These are phyloP conservation scores for Cerastis rubricosa DNA, from an alignment of 2,888 invertebrate genomes.

Conservation along the genomic window DNA sequence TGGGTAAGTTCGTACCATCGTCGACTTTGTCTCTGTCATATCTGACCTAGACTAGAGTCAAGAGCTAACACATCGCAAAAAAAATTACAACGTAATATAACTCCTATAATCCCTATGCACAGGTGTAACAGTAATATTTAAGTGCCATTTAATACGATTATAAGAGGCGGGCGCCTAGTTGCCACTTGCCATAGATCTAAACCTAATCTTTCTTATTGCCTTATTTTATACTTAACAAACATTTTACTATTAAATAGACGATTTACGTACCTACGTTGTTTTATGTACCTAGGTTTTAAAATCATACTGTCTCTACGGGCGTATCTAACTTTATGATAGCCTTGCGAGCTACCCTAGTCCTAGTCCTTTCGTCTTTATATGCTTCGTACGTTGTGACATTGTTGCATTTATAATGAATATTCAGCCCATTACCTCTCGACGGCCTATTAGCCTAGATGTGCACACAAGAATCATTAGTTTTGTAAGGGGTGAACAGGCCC, in stretches of 20 bases:
- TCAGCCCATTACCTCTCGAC: slow-evolving; percentile 9
- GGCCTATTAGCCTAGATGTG: slow-evolving; percentile 23
- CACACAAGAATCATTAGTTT: slow-evolving; percentile 2
- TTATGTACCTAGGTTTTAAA: not conserved
- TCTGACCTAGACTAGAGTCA: too few relatives aligned
- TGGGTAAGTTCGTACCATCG: too few relatives aligned
- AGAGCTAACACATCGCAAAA: too few relatives aligned
- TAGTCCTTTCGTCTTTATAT: not conserved
- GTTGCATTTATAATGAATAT: slow-evolving; percentile 24
- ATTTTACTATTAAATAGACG: not conserved
- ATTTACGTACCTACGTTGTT: not conserved
- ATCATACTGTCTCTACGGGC: not conserved
- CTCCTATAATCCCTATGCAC: not conserved
- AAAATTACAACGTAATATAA: too few relatives aligned
- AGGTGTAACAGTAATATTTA: too few relatives aligned
- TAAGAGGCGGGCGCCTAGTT: too few relatives aligned
- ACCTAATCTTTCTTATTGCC: too few relatives aligned
- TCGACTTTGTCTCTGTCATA: too few relatives aligned
- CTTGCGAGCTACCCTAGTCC: not conserved
- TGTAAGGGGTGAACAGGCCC: not conserved
- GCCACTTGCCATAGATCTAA: too few relatives aligned
- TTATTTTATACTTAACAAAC: too few relatives aligned
- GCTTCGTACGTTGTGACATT: not conserved
- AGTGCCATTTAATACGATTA: too few relatives aligned
- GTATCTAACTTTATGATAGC: not conserved